phyloP scores from a whole-genome alignment of 92 coral and sea anemone species.

The Nematostella vectensis region DNA sequence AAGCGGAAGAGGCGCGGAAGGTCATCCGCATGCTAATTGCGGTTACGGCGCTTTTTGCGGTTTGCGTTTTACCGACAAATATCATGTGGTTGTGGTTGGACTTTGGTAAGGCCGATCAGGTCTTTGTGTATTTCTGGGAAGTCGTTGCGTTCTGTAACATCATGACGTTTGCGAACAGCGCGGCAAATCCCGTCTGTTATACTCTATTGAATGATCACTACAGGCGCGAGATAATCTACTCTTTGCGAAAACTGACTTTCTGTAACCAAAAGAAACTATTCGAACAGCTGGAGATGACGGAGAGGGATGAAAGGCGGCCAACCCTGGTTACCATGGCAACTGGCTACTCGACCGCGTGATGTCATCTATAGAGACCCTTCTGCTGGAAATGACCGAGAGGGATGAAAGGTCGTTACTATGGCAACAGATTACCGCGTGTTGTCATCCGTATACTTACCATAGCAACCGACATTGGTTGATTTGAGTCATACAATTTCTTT shows the following conservation, averaged over 20 bases:
- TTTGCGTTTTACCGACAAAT: conserved; percentile 66
- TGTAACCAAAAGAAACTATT: background rate
- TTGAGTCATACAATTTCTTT: no score
- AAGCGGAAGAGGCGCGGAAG: conserved; percentile 60
- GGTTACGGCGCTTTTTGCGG: conserved; percentile 58
- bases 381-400: no score
- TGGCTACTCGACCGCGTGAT: background rate
- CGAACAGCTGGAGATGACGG: conserved; percentile 3
- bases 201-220: conserved; percentile 57
- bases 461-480: no score
- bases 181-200: conserved; percentile 80
- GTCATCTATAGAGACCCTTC: background rate
- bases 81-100: conserved; percentile 76
- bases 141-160: conserved; percentile 60
- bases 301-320: background rate
- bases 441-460: no score
- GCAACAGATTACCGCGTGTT: no score
- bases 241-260: background rate
- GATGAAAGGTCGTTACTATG: no score
- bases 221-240: conserved; percentile 24
- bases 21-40: conserved; percentile 73
- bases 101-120: conserved; percentile 66
- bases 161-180: conserved; percentile 77
- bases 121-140: conserved; percentile 47
- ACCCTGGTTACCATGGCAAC: background rate